Evolutionary conservation across 1,140 invertebrate genomes (phyloP).

Genomic region (Atta colombica): DNA sequence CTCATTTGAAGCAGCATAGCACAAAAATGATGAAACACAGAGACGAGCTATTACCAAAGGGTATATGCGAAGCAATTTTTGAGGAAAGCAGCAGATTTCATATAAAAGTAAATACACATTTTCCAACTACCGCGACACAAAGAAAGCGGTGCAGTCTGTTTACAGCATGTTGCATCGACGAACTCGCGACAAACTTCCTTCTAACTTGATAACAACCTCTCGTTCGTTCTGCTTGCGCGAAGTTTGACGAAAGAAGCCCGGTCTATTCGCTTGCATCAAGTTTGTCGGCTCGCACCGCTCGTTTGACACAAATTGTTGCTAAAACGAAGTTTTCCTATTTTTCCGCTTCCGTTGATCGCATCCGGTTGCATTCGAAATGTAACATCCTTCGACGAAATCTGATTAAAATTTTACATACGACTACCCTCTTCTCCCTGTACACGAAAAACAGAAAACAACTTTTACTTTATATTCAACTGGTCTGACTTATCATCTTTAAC

Average conservation of each 20-base stretch:
- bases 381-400: constrained; percentile 3
- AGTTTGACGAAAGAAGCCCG: constrained; percentile 58
- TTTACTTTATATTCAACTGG: constrained; percentile 28
- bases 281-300: constrained; percentile 54
- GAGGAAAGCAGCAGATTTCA: constrained; percentile 23
- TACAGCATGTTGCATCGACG: constrained; percentile 56
- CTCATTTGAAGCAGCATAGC: not conserved
- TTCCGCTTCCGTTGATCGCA: constrained; percentile 49
- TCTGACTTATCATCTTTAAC: constrained; percentile 1
- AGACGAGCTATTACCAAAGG: not conserved
- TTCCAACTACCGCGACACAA: constrained; percentile 36
- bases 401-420: constrained; percentile 46
- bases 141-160: constrained; percentile 51
- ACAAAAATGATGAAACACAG: constrained; percentile 16
- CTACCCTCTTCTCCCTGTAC: not conserved
- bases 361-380: constrained; percentile 10
- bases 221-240: constrained; percentile 56
- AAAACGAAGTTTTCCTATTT: constrained; percentile 52
- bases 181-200: constrained; percentile 56
- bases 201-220: constrained; percentile 64
- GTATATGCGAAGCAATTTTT: constrained; percentile 3
- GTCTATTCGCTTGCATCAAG: constrained; percentile 59
- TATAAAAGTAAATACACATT: constrained; percentile 42
- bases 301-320: constrained; percentile 58
- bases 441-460: not conserved